phyloP scores from a whole-genome alignment of 2,113 vertebrate genomes.

The Cercopithecus mona region DNA sequence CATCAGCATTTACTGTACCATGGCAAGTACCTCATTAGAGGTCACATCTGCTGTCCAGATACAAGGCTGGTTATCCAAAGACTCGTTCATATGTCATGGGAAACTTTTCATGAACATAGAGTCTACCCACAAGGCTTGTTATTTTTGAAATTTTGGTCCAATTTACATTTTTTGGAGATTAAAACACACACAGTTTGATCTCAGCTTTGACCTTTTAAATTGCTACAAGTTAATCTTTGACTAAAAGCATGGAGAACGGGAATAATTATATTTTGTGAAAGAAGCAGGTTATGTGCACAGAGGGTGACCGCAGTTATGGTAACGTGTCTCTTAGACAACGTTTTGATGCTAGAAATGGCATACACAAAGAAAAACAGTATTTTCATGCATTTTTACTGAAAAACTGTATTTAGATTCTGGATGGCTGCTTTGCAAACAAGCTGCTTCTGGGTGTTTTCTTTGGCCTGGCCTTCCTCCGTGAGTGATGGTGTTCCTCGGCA shows the following conservation, averaged over 20 bases:
- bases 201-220: constrained; percentile 74
- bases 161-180: constrained; percentile 65
- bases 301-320: constrained; percentile 42
- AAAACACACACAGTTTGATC: constrained; percentile 70
- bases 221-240: constrained; percentile 73
- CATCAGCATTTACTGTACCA: background rate
- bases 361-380: constrained; percentile 58
- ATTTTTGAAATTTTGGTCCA: constrained; percentile 65
- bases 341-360: background rate
- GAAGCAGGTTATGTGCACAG: constrained; percentile 56
- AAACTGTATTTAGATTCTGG: background rate
- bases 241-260: constrained; percentile 69
- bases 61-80: background rate
- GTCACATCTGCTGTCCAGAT: background rate
- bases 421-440: constrained; percentile 30
- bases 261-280: constrained; percentile 69
- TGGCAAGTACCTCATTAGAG: background rate
- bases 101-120: background rate
- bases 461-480: background rate
- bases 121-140: background rate
- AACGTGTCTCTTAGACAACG: constrained; percentile 39
- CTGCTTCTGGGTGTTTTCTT: background rate
- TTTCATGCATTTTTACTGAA: constrained; percentile 44
- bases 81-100: background rate
- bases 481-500: background rate